Evolutionary conservation across 2,888 invertebrate species (phyloP), one percentile per base, ranked within the genome.

Genomic region (Dryadula phaetusa): DNA sequence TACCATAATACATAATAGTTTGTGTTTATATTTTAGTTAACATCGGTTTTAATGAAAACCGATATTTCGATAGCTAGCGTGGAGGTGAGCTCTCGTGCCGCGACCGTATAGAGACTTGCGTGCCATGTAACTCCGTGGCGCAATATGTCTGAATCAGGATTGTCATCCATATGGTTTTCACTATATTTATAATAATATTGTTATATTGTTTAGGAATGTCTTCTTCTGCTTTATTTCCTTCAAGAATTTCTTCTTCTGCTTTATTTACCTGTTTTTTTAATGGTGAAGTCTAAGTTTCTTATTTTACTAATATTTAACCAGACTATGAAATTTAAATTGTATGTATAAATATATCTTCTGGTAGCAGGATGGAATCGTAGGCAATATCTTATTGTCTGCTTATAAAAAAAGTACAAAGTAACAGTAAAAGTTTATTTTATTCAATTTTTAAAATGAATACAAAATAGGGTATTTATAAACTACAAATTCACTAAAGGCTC

Each of bases 41-140:
- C n/a, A 14, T 56, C 8, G 54, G 0, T 5, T 56, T 40, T 37
- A 40, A 40, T 37, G 22, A 12, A 52, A 52, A 52, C 25, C 10
- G 58, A 42, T 60, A 10, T 49, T 42, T 25, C 14, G 28, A 58
- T 60, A 58, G 28, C 28, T 20, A 44, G 22, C 37, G 14, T 49
- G 37, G 64, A 22, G 3, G 40, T n/a, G 40, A n/a, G 18, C 28
- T 18, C 47, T 49, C 25, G 7, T 37, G 25, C 28, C 42, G 14
- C 49, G 40, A 40, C 56, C 64, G 25, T 37, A 25, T 56, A 53
- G 53, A n/a, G 49, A 58, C 47, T 60, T 58, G 64, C 64, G 64
- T 65, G 64, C 58, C 28, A 47, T 42, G 58, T 65, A 65, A 60
- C 49, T 65, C 28, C 40, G 64, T 49, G 56, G 34, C 56, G 64